Base-by-base conservation (phyloP, 2,888 invertebrate genomes). In the Drosophila pegasa region DNA sequence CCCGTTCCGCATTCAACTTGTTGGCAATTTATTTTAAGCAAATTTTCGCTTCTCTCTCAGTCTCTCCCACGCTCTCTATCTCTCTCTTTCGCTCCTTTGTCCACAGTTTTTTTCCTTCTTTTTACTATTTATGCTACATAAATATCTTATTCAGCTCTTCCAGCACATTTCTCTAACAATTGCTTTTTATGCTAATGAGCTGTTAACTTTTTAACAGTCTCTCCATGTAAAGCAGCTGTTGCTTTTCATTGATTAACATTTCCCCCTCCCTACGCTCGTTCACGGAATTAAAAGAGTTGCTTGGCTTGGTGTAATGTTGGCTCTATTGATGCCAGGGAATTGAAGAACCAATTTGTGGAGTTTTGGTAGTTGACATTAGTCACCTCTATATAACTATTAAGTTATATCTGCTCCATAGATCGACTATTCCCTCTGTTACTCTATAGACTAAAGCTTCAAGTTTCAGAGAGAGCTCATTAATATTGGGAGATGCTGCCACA, bases 181-280 rank as follows among this genome's bases (percentile, higher is more conserved):
- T 31, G 47, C 6, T 14, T 16, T 7, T 8, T 31, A 48, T 48
- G 47, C 31, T 48, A 48, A 48, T 48, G 47, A 48, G 31, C 47
- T 48, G 47, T 31, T 48, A 48, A 48, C 31, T 20, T 48, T 48
- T 31, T 31, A 48, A 31, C 47, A 48, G 45, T 31, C 18, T 48
- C 14, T 14, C 31, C 1, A 8, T 48, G 29, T 18, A 7, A 9
- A 29, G 2, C 47, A 47, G 47, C 47, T 47, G 47, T 47, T 47
- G 47, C 47, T 47, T 14, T 29, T 29, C 27, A 18, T 48, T 29
- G 47, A 20, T 48, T 48, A 31, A 16, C 7, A 45, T 45, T 45
- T 5, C 0, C 27, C 3, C 4, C 12, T 4, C 0, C 2, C 3
- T 5, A 10, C 2, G 10, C 16, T 43, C 43, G n/a, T 6, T 43